Conservation (phyloP, 2,113 vertebrate species). For the Poeciliopsis turrubarensis region DNA sequence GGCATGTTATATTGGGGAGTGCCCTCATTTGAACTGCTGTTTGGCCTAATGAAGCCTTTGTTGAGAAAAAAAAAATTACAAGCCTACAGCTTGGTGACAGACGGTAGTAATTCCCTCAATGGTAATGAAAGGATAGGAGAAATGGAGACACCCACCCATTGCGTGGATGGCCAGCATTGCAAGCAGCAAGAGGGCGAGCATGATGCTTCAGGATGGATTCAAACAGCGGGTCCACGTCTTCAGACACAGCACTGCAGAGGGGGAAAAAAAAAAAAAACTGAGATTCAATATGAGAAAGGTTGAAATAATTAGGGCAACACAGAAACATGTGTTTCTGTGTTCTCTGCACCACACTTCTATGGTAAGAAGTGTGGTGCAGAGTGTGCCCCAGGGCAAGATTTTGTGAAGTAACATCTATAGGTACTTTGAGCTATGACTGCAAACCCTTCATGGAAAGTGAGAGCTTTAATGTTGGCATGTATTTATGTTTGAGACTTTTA, state of each 20-base stretch:
- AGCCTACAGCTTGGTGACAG: conserved; percentile 40
- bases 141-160: conserved; percentile 68
- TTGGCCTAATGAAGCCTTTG: conserved; percentile 45
- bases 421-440: neutral
- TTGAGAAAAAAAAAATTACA: conserved; percentile 42
- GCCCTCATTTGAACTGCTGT: conserved; percentile 46
- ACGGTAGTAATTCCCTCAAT: conserved; percentile 41
- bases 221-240: conserved; percentile 55
- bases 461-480: neutral
- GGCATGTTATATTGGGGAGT: conserved; percentile 42
- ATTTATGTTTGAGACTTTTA: neutral
- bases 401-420: neutral
- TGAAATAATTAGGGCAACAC: conserved; percentile 11
- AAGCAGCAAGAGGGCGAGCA: conserved; percentile 74
- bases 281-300: conserved; percentile 17
- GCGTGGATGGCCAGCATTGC: conserved; percentile 68
- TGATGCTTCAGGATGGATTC: conserved; percentile 51
- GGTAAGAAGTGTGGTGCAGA: neutral
- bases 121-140: conserved; percentile 38
- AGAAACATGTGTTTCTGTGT: too few relatives aligned
- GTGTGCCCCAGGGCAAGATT: neutral
- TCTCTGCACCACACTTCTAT: too few relatives aligned
- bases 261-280: conserved; percentile 39
- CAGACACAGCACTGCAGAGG: conserved; percentile 67
- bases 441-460: neutral